Base-by-base conservation (phyloP, 1,140 invertebrate genomes). In the Tetramorium parvispinum region DNA sequence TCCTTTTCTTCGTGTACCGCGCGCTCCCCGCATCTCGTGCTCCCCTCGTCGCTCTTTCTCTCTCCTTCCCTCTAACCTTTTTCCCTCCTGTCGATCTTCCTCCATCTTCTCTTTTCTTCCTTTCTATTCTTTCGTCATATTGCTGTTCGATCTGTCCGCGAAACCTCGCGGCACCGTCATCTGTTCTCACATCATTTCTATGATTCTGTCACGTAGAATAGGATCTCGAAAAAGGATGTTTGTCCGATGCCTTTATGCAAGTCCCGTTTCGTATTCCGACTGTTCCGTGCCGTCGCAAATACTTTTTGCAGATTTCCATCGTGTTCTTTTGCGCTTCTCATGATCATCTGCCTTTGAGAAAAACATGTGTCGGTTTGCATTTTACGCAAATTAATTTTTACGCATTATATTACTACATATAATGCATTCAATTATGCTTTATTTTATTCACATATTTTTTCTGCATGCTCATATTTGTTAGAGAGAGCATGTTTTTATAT, bases 101-200 rank as follows among this genome's bases (percentile, higher is more conserved):
- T 40, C 10, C 66, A 70, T 76, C 63, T 46, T 16, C 59, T 70
- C 53, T 40, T 63, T 51, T 68, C 68, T 71, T 87, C 46, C 63
- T 71, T 43, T 73, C 83, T 61, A 85, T 75, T 75, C 73, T 83
- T 85, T 77, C 63, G 40, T 55, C 87, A 85, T 89, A 87, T 89
- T 49, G 75, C 85, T 63, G 85, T 86, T 91, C 87, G 87, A 91
- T 91, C 63, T 83, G 55, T 90, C 61, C 89, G 78, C 90, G 87
- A 88, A 91, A 91, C 87, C 82, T 90, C 53, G 78, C 89, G 59
- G 71, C 82, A 51, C 89, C 87, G 68, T 91, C 89, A 91, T 90
- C 89, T 90, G 77, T 91, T 91, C 89, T 90, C 89, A 91, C 89
- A 88, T 91, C 89, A 83, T 91, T 88, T 87, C 89, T 91, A 91